phyloP scores from a whole-genome alignment of 2,113 vertebrate species.

The Diadophis punctatus region DNA sequence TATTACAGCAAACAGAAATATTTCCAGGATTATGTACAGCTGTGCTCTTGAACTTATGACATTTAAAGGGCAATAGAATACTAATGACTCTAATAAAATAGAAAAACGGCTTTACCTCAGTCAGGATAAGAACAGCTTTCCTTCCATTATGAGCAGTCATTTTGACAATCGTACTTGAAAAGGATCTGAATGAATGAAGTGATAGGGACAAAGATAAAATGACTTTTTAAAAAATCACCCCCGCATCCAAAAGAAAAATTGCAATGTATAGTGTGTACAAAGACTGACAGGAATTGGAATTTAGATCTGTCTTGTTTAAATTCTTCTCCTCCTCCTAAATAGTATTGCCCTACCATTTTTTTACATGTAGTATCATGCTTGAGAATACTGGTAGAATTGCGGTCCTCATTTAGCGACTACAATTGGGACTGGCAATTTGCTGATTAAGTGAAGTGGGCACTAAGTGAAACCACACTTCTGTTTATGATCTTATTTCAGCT shows the following conservation, averaged over 20 bases:
- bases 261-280: background rate
- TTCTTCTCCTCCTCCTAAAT: background rate
- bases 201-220: background rate
- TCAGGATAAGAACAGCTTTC: constrained; percentile 28
- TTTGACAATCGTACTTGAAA: constrained; percentile 46
- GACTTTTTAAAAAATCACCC: constrained; percentile 5
- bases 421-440: background rate
- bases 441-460: background rate
- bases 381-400: background rate
- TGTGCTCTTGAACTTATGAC: constrained; percentile 65
- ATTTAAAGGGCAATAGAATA: constrained; percentile 67
- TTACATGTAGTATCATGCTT: background rate
- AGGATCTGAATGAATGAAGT: background rate
- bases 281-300: background rate
- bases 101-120: constrained; percentile 50
- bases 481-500: background rate
- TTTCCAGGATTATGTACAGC: constrained; percentile 45
- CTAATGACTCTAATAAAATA: constrained; percentile 68
- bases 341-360: background rate
- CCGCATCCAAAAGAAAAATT: constrained; percentile 21
- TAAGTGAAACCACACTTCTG: background rate
- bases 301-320: background rate
- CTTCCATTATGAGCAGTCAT: constrained; percentile 42
- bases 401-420: background rate
- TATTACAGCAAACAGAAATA: constrained; percentile 55